These are phyloP conservation scores for Athetis lepigone DNA, from an alignment of 2,888 invertebrate genomes.

Conservation along the genomic window DNA sequence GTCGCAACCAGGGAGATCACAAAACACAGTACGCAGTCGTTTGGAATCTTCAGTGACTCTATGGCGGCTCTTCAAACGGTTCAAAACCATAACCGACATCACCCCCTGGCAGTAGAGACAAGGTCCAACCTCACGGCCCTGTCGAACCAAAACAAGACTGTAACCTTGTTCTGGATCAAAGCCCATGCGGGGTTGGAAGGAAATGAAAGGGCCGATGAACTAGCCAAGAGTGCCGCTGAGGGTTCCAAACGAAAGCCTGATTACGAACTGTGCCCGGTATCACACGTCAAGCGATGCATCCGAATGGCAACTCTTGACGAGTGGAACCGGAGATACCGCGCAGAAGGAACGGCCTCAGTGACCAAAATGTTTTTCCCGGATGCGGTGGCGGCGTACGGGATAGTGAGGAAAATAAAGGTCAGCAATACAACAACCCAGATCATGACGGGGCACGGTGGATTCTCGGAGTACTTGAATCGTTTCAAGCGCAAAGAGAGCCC, in stretches of 20 bases:
- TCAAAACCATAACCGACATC: background rate
- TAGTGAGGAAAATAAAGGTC: background rate
- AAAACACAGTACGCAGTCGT: background rate
- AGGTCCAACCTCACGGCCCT: no score
- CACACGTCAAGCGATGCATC: background rate
- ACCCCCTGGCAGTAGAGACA: background rate
- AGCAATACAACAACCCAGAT: background rate
- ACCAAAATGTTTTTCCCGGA: background rate
- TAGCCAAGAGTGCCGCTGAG: no score
- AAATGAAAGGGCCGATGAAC: background rate
- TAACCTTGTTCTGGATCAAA: constrained; percentile 4
- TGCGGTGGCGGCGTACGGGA: fast-evolving
- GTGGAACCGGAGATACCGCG: background rate
- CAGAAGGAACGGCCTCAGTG: background rate
- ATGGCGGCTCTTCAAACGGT: background rate
- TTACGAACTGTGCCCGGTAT: background rate
- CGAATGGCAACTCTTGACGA: background rate
- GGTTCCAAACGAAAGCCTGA: background rate
- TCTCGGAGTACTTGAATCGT: background rate
- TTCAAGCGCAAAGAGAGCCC: background rate
- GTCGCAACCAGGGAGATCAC: background rate
- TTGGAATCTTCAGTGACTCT: background rate
- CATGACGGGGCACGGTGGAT: background rate
- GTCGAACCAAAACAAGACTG: background rate
- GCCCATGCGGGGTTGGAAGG: background rate